Evolutionary conservation across 2,797 vertebrate genomes (phyloP), one percentile per base, ranked within the genome.

Genomic region (Moxostoma hubbsi): DNA sequence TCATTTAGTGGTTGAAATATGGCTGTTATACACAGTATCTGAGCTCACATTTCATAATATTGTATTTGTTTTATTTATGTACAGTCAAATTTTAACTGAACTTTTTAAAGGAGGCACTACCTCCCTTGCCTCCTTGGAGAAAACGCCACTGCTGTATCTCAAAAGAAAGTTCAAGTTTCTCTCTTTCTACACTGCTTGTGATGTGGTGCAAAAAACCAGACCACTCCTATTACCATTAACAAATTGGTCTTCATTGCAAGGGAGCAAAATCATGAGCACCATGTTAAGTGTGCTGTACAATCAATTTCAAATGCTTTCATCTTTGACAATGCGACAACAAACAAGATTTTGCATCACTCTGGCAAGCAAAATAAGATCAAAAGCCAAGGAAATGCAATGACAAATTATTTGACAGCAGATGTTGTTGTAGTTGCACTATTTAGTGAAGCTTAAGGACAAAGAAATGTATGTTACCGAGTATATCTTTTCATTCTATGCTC

Each of bases 231-330:
- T 68, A 59, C 9, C 68, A 59, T 68, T 9, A 77, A 8, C 63
- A 66, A 24, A 49, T 15, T n/a, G 13, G 11, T 66, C 15, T 65
- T 75, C 63, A 18, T 45, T 12, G 13, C 46, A 68, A 51, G 9
- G 5, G 11, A 4, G 13, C 54, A 47, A 15, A 9, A 43, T 58
- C 36, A 6, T 4, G 11, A 4, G 13, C 54, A 47, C 43, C 16
- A 43, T 58, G 10, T 64, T 47, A 36, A 59, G 54, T 47, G 54
- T 59, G 5, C 47, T 58, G 58, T 67, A n/a, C 53, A 47, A 66
- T 58, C 16, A 58, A 47, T 67, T 67, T 50, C 13, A 67, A 68
- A 68, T 51, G 55, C 65, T 59, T 77, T 51, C 47, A 77, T 12
- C 18, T 5, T 43, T 15, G 6, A 62, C 9, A 18, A 72, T 15